phyloP scores from a whole-genome alignment of 35 echinoderm and acorn worm species.

The Holothuria glaberrima region DNA sequence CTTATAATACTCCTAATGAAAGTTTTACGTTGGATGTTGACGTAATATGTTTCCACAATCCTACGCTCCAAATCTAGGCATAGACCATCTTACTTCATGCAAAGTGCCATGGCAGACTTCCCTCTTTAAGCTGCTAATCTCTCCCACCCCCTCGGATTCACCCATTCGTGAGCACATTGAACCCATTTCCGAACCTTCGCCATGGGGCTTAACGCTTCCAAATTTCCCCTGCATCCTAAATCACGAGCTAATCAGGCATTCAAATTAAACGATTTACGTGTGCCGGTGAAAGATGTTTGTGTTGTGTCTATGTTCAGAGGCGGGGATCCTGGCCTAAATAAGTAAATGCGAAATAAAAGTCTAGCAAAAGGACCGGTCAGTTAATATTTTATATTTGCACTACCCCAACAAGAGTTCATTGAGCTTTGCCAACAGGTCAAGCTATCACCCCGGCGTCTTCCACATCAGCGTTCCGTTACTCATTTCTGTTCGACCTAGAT shows the following conservation, averaged over 20 bases:
- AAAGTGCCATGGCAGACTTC: no score
- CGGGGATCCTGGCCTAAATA: slow-evolving; percentile 27
- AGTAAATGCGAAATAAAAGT: neutral
- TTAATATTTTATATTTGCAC: no score
- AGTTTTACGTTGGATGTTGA: no score
- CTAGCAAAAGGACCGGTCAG: no score
- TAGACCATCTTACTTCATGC: no score
- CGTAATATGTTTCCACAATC: no score
- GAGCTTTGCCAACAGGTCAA: slow-evolving; percentile 29
- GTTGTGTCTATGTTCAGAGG: neutral
- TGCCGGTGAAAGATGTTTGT: slow-evolving; percentile 18
- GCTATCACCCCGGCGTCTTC: neutral
- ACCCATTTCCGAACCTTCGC: no score
- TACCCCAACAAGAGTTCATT: slow-evolving; percentile 20
- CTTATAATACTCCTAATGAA: no score
- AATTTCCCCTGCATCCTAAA: neutral
- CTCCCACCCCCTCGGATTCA: no score
- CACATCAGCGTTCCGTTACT: slow-evolving; percentile 7
- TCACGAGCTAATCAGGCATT: neutral
- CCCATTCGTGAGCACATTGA: no score
- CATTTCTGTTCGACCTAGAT: slow-evolving; percentile 34
- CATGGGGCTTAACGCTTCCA: neutral
- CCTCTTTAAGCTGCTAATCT: no score
- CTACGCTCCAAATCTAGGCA: no score
- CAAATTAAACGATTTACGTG: slow-evolving; percentile 9